Evolutionary conservation across 2,113 vertebrate species (phyloP).

Genomic region (Falco punctatus): DNA sequence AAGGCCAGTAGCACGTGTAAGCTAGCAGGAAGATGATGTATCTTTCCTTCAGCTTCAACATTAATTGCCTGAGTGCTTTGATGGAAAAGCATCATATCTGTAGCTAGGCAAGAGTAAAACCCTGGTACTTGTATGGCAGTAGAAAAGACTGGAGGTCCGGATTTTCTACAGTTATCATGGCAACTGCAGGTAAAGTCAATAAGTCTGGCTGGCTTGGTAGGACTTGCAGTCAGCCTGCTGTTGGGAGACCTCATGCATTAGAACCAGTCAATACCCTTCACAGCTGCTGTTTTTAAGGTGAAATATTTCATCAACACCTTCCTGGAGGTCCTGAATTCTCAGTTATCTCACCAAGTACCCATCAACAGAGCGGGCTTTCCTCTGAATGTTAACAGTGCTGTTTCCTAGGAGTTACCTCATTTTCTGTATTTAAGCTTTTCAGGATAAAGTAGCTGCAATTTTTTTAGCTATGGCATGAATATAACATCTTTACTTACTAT

Average conservation of each 20-base stretch:
- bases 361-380: not conserved
- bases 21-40: not conserved
- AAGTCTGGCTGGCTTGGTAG: not conserved
- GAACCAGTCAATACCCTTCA: not conserved
- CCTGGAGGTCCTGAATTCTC: not conserved
- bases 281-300: not conserved
- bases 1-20: not conserved
- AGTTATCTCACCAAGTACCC: not conserved
- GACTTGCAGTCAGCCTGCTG: not conserved
- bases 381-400: not conserved
- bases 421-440: not conserved
- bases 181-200: not conserved
- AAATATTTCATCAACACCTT: not conserved
- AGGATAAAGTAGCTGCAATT: not conserved
- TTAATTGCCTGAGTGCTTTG: not conserved
- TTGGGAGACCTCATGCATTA: not conserved
- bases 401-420: not conserved
- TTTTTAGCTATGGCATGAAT: not conserved
- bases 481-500: not conserved
- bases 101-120: not conserved
- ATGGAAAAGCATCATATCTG: not conserved
- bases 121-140: not conserved
- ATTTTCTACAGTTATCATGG: not conserved
- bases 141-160: not conserved
- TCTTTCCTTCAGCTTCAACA: not conserved